Percentiles rank a stretch among this genome's conserved stretches.
Conservation (phyloP, 2,888 invertebrate species). For the Nomada flava region DNA sequence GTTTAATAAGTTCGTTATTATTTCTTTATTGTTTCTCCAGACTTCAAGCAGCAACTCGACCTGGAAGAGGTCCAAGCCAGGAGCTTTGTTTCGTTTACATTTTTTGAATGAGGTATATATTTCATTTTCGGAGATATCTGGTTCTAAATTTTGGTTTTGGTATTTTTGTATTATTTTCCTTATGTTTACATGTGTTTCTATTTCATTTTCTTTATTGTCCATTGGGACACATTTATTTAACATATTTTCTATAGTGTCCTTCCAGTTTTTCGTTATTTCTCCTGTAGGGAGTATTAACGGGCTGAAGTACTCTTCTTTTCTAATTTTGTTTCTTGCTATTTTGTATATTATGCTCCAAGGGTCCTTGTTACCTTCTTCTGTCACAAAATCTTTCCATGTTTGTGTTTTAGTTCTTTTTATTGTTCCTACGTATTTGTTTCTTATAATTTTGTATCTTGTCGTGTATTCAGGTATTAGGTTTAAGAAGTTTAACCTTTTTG, state of each 20-base stretch:
- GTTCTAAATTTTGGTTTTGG: background rate
- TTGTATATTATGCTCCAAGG: no score
- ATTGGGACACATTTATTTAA: background rate
- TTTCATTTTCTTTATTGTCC: background rate
- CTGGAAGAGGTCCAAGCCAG: background rate
- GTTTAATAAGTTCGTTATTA: background rate
- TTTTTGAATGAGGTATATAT: background rate
- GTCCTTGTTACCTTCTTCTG: no score
- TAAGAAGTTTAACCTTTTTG: no score
- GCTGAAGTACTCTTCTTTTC: background rate
- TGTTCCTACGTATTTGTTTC: no score
- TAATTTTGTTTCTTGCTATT: background rate
- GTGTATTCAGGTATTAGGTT: no score
- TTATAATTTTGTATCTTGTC: no score
- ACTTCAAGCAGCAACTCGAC: background rate
- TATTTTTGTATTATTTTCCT: background rate
- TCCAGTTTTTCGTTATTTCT: background rate
- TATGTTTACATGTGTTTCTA: background rate
- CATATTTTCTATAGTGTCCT: background rate
- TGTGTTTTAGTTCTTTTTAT: no score
- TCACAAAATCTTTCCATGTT: no score
- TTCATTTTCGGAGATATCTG: background rate
- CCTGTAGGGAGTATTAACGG: background rate
- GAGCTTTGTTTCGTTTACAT: background rate
- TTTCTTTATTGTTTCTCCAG: background rate